Evolutionary conservation across 2,113 vertebrate species (phyloP), one percentile per base, ranked within the genome.

Genomic region (Lagenorhynchus albirostris): DNA sequence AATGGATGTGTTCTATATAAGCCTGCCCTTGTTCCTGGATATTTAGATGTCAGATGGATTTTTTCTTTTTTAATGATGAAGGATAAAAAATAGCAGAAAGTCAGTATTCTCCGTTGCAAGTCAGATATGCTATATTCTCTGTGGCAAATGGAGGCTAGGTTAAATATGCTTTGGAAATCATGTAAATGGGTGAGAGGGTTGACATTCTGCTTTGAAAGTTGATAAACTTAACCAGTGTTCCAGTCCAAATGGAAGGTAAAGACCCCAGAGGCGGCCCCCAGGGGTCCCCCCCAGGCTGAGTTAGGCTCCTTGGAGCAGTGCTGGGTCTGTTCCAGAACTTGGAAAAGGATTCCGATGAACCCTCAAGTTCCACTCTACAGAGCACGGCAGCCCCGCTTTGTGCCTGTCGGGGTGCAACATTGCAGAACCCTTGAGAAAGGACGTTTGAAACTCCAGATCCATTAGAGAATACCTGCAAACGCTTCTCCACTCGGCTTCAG

Each of bases 391-490:
- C 73, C 83, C 92, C n/a, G 21, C 47, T 92, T 80, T 77, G 18
- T 85, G 81, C 60, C 95, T 70, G 33, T 36, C 83, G 92, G 85
- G 95, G 81, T 71, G 44, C 41, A 36, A 29, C 26, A 10, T 3
- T 80, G 88, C 86, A 83, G 91, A 97, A 70, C 62, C 73, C 93
- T 82, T 25, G 74, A 97, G 97, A 81, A 96, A 95, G 91, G 92
- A 89, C 96, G 86, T 74, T 74, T 85, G 29, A 29, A 84, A 76
- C 53, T 71, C 94, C 91, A 93, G 93, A 89, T 80, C 63, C 95
- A 95, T 95, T 81, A 71, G 53, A 90, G 68, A 96, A 93, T 94
- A 97, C 96, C 97, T 97, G 97, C 95, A 97, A 83, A 73, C 7
- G 12, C 86, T 95, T 89, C 94, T 83, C 80, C 77, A 26, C 44